These are phyloP conservation scores for Athripsodes cinereus DNA, from an alignment of 2,888 invertebrate genomes.

Conservation along the genomic window DNA sequence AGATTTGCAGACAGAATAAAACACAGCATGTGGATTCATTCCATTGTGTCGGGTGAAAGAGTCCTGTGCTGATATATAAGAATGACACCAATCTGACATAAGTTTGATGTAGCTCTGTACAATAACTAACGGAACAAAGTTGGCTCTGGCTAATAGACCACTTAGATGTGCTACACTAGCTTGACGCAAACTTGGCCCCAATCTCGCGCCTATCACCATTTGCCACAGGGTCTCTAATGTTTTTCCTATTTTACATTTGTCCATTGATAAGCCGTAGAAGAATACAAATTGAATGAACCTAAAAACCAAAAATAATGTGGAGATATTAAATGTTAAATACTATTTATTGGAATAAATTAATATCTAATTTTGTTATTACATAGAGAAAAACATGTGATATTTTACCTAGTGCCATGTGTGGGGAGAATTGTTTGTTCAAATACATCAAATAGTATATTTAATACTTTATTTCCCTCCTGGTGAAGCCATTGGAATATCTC, in stretches of 20 bases:
- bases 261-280: constrained; percentile 45
- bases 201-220: constrained; percentile 38
- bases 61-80: constrained; percentile 71
- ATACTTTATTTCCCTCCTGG: constrained; percentile 52
- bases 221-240: constrained; percentile 42
- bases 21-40: constrained; percentile 68
- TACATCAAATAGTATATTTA: constrained; percentile 55
- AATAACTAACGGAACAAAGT: constrained; percentile 40
- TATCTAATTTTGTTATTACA: too few species aligned
- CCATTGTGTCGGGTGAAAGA: constrained; percentile 36
- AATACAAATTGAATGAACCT: constrained; percentile 49
- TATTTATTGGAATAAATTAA: too few species aligned
- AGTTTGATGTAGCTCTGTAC: constrained; percentile 51
- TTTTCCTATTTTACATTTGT: constrained; percentile 36
- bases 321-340: too few species aligned
- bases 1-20: constrained; percentile 88
- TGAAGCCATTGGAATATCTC: constrained; percentile 66
- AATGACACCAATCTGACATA: constrained; percentile 79
- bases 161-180: constrained; percentile 42
- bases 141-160: constrained; percentile 43
- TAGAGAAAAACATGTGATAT: too few species aligned
- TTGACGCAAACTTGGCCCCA: constrained; percentile 40
- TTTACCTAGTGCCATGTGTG: constrained; percentile 65
- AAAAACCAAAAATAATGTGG: constrained; percentile 28
- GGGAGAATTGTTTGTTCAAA: constrained; percentile 80